Evolutionary conservation across 2,888 invertebrate genomes (phyloP), one percentile per base, ranked within the genome.

Genomic region (Aphodius granarius): DNA sequence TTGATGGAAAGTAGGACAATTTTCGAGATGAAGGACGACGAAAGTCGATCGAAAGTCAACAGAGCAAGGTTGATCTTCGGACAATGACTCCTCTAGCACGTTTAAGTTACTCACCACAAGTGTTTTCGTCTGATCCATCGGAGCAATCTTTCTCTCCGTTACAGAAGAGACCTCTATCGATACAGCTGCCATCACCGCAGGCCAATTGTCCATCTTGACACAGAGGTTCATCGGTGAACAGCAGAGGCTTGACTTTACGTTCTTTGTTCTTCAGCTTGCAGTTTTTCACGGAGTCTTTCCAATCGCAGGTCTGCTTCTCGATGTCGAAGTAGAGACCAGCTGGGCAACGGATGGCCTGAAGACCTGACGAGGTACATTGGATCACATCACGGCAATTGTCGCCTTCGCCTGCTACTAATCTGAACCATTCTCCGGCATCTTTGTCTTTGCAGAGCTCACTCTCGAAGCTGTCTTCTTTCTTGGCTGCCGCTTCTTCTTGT

Each of bases 401-500:
- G 83, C 95, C 95, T 83, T 96, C 96, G 83, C 95, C 95, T 78
- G 95, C 93, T 78, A 95, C 94, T 85, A 97, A 89, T 85, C 97
- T 92, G 90, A 97, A 97, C 96, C 96, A 97, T 89, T 97, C 97
- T 79, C 96, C 96, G 73, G 97, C 96, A 89, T 96, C 96, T 90
- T 96, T 96, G 89, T 95, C 95, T 90, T 95, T 95, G 90, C 97
- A 97, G 82, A 97, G 91, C 88, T 96, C 96, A 85, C 90, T 92
- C 88, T 96, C 96, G 88, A 95, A 94, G 87, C 93, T 94, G 83
- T 96, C 96, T 83, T 95, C 95, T 89, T 95, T 95, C 88, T 95
- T 95, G 81, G 89, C 83, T 73, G 88, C 83, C 17, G 86, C 80
- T 21, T 91, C 92, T 78, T 93, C 92, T 86, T 94, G 94, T 83